These are phyloP conservation scores for Emys orbicularis DNA, from an alignment of 2,797 vertebrate species.

Conservation along the genomic window DNA sequence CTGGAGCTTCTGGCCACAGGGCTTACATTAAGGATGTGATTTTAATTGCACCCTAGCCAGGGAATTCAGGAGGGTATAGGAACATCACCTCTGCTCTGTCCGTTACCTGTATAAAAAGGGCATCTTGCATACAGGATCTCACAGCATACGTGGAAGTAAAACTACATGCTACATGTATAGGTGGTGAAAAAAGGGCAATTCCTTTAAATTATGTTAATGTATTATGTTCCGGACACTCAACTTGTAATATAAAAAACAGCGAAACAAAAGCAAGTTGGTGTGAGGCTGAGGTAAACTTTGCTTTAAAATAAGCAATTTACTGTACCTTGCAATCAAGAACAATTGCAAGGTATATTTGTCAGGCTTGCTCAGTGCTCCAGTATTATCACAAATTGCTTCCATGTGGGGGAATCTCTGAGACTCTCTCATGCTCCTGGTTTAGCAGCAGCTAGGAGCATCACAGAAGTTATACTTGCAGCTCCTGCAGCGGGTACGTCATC, in stretches of 20 bases:
- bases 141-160: constrained; percentile 9
- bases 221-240: constrained; percentile 54
- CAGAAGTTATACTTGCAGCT: background rate
- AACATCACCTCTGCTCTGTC: background rate
- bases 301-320: constrained; percentile 20
- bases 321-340: background rate
- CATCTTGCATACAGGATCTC: constrained; percentile 10
- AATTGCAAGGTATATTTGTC: constrained; percentile 25
- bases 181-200: constrained; percentile 28
- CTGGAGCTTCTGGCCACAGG: too few relatives aligned
- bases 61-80: constrained; percentile 29
- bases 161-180: constrained; percentile 12
- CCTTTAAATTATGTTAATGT: constrained; percentile 38
- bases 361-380: background rate
- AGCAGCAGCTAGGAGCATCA: background rate
- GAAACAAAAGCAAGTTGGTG: constrained; percentile 48
- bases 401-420: background rate
- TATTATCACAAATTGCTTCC: constrained; percentile 8
- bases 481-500: too few relatives aligned
- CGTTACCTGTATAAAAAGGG: background rate
- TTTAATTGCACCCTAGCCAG: constrained; percentile 40
- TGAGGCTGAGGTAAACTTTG: constrained; percentile 36
- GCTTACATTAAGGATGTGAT: background rate
- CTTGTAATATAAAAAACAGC: constrained; percentile 27
- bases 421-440: background rate